phyloP scores from a whole-genome alignment of 2,888 invertebrate genomes.

The Cephus spinipes region DNA sequence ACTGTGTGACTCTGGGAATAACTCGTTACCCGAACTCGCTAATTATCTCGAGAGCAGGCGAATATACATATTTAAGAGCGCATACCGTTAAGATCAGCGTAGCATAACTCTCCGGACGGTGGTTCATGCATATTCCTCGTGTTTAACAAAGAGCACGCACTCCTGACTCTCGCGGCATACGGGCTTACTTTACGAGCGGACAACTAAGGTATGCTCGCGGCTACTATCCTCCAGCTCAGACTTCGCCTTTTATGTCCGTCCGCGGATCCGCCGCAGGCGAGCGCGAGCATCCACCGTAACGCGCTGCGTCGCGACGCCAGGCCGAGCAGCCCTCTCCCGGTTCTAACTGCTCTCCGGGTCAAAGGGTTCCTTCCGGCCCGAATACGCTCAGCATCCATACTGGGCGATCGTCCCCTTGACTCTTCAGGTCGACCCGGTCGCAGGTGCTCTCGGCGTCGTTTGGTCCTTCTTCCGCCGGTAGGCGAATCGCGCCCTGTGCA shows the following conservation, averaged over 20 bases:
- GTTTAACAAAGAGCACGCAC: conserved; percentile 47
- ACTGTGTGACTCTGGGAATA: no score
- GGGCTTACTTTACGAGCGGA: conserved; percentile 66
- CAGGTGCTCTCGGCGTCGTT: background rate
- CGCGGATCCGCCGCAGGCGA: conserved; percentile 29
- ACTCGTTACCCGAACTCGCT: conserved; percentile 25
- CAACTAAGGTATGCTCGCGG: conserved; percentile 64
- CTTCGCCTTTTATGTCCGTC: conserved; percentile 49
- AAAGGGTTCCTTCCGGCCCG: no score
- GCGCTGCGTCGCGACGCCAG: conserved; percentile 15
- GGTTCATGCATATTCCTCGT: conserved; percentile 62
- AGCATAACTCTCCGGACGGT: conserved; percentile 52
- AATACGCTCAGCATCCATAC: no score
- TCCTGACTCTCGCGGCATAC: conserved; percentile 49
- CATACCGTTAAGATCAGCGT: conserved; percentile 59
- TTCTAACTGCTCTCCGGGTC: background rate
- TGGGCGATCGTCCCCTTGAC: no score
- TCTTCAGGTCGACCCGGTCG: background rate
- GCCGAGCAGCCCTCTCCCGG: background rate
- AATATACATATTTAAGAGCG: conserved; percentile 52
- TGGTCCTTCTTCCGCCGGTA: no score
- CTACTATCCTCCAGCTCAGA: conserved; percentile 26
- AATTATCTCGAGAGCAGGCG: conserved; percentile 31
- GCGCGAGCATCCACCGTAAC: conserved; percentile 39
- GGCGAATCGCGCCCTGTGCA: no score